Conservation (phyloP, 2,113 vertebrate species). For the Nansenia antarctica region DNA sequence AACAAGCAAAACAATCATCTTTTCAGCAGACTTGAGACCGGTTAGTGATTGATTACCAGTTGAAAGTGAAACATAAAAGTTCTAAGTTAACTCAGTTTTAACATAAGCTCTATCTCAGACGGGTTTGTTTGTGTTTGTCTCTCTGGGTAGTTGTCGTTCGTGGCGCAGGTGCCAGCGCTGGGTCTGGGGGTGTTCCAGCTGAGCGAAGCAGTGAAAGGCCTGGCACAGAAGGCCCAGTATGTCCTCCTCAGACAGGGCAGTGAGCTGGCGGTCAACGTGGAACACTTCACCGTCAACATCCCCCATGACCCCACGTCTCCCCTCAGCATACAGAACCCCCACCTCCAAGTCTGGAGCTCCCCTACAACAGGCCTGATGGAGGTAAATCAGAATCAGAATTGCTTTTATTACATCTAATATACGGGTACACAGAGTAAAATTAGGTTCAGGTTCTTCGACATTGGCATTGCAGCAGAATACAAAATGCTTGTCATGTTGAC, state of each 20-base stretch:
- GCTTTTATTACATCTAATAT: too few species aligned
- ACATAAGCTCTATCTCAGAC: neutral
- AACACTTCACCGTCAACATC: constrained; percentile 77
- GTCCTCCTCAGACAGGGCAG: constrained; percentile 60
- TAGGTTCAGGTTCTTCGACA: too few species aligned
- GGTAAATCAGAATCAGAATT: too few species aligned
- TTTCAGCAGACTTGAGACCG: neutral
- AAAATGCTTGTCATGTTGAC: too few species aligned
- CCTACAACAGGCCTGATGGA: constrained; percentile 81
- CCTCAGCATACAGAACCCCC: constrained; percentile 81
- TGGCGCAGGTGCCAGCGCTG: constrained; percentile 81
- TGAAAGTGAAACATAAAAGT: neutral
- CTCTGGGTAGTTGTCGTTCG: constrained; percentile 81
- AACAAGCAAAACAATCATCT: neutral
- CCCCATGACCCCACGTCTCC: constrained; percentile 58
- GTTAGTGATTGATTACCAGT: neutral
- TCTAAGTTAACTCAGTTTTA: neutral
- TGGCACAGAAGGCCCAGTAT: constrained; percentile 75
- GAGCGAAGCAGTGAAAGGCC: constrained; percentile 65
- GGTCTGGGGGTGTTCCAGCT: constrained; percentile 83
- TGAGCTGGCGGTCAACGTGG: constrained; percentile 35
- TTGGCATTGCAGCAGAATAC: too few species aligned
- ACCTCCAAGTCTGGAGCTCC: constrained; percentile 81
- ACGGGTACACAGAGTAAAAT: too few species aligned
- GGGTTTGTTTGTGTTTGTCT: constrained; percentile 16